Base-by-base conservation (phyloP, 2,888 invertebrate genomes). In the Cosmorhoe ocellata region DNA sequence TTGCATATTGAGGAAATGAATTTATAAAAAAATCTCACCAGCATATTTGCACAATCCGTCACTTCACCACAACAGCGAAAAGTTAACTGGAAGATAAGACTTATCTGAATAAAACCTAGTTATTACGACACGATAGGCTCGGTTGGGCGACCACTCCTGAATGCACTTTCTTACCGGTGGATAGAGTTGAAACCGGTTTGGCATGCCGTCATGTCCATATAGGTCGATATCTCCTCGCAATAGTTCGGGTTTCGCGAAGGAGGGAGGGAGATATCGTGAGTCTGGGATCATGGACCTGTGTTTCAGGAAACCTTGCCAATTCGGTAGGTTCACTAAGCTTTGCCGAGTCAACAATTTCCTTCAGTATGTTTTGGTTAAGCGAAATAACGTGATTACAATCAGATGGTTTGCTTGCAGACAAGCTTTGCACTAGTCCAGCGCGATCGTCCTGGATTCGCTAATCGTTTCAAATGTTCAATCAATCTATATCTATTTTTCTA, bases 41-140 rank as follows among this genome's bases (percentile, higher is more conserved):
- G 33, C 51, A 58, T 60, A 27, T 57, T 51, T 11, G 32, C 24
- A 6, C 39, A 44, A 45, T 46, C 32, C 55, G 58, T 51, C 51
- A 48, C 32, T 31, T 12, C 49, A 47, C 46, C n/a, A 18, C 33
- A 49, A 51, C 56, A 41, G 30, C 31, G 31, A 37, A 50, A 38
- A 28, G 12, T 41, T 11, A 32, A 60, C 60, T 60, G 45, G 13
- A 9, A 51, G 47, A 47, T 52, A 52, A 47, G 48, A 13, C 39
- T 42, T 53, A 53, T 53, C 52, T 53, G 11, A 46, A 39, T 43
- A 39, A 33, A 39, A 33, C 28, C 28, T 38, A 39, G 48, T 42
- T 48, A 38, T 32, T 18, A 26, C 5, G 22, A 12, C 8, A 32
- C 53, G 53, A 40, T 44, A 48, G 8, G 44, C 37, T 48, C 24